Percentiles rank a stretch among this genome's conserved stretches.
Evolutionary conservation across 2,797 vertebrate genomes (phyloP).

Genomic region (Craterocephalus amniculus): DNA sequence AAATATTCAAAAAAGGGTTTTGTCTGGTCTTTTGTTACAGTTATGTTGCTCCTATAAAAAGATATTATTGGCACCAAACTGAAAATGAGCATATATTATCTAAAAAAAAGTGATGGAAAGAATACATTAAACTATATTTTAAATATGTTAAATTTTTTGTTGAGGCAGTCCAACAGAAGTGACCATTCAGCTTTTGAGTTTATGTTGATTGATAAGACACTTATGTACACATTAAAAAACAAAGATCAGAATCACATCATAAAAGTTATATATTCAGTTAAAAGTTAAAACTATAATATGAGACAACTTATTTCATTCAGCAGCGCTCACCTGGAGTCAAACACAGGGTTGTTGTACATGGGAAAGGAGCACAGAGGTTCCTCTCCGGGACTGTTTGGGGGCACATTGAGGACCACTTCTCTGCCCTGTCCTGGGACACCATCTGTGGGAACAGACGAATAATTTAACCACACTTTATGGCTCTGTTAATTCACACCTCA

Average conservation of each 20-base stretch:
- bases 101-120: too few relatives aligned
- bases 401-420: constrained; percentile 55
- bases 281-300: neutral
- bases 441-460: constrained; percentile 69
- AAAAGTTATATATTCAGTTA: neutral
- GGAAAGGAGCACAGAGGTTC: constrained; percentile 55
- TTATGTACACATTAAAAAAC: neutral
- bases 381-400: constrained; percentile 56
- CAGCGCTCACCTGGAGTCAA: constrained; percentile 78
- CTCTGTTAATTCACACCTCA: constrained; percentile 23
- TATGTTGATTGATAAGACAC: neutral
- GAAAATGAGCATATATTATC: neutral
- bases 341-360: constrained; percentile 73
- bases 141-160: neutral
- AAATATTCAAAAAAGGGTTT: too few relatives aligned
- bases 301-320: neutral
- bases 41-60: neutral
- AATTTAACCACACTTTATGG: constrained; percentile 39
- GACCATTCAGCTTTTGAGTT: neutral
- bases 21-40: neutral
- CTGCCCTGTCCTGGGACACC: constrained; percentile 48
- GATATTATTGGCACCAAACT: neutral
- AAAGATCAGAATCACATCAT: neutral
- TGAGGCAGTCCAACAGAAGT: neutral
- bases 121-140: neutral